These are phyloP conservation scores for Leptinotarsa texana DNA, from an alignment of 1,140 invertebrate genomes.

Conservation along the genomic window DNA sequence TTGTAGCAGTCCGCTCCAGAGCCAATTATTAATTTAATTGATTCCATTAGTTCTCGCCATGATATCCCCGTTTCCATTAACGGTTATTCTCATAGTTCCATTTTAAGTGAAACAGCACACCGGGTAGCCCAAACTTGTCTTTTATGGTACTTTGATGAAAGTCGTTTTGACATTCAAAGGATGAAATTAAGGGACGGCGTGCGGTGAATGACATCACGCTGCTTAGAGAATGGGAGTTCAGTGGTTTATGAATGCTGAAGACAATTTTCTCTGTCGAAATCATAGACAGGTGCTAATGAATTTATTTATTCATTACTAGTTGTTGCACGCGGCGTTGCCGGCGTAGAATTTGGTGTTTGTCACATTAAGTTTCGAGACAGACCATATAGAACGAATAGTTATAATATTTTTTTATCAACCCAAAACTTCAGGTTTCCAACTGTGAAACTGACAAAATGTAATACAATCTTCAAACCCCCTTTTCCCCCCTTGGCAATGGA, in stretches of 20 bases:
- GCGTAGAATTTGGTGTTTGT: too few species aligned
- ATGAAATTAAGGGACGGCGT: not conserved
- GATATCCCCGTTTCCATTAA: not conserved
- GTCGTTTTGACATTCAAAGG: not conserved
- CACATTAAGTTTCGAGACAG: too few species aligned
- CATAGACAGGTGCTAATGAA: too few species aligned
- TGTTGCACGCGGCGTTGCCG: too few species aligned
- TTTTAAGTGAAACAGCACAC: slow-evolving; percentile 1
- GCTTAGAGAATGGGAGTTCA: not conserved
- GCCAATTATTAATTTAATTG: not conserved
- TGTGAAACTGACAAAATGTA: too few species aligned
- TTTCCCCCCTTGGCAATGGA: too few species aligned
- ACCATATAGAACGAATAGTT: too few species aligned
- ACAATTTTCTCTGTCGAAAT: too few species aligned
- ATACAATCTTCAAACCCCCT: too few species aligned
- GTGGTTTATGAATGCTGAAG: not conserved
- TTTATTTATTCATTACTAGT: too few species aligned
- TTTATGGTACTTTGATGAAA: slow-evolving; percentile 5
- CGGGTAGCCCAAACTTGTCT: not conserved
- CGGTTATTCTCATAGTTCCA: slow-evolving; percentile 3
- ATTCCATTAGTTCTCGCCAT: slow-evolving; percentile 5
- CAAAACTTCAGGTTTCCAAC: too few species aligned
- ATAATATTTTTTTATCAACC: too few species aligned
- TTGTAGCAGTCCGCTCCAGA: not conserved
- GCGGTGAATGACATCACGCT: not conserved